Evolutionary conservation across 1,140 invertebrate genomes (phyloP), one percentile per base, ranked within the genome.

Genomic region (Coelopa frigida): DNA sequence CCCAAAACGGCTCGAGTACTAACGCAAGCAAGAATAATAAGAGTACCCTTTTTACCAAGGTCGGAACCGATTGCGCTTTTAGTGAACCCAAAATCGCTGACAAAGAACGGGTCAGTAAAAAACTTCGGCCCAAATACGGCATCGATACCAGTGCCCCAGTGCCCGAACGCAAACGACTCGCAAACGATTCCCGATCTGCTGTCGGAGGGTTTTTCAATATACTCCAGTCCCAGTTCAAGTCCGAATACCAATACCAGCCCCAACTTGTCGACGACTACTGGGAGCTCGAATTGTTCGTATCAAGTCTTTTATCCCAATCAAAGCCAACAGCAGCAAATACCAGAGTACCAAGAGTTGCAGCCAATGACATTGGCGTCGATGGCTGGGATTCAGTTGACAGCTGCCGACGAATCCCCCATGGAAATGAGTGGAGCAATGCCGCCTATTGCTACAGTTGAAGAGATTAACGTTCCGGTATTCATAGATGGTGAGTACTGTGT

Each of bases 401-500:
- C 58, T 63, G 54, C 56, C 48, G 62, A 65, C 38, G 54, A 53
- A 58, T 65, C 54, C 56, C 52, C 48, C 51, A 50, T 43, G 54
- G 61, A 61, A 61, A 56, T 66, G 62, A 66, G 62, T 66, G 62
- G 62, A 66, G 62, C 62, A 66, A 66, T 66, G 62, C 61, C 61
- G 61, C 62, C 62, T 60, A 62, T 59, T 66, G 62, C 62, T 60
- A 66, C 62, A 66, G 62, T 66, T 66, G 62, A 66, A 66, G 62
- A 66, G 62, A 66, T 66, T 59, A 60, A 66, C 56, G 62, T 66
- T 66, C 62, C 62, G 62, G 62, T 66, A 59, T 66, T 66, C 62
- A 66, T 66, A 59, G 59, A 66, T 66, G 62, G 62, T 66, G 62
- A 66, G 62, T 66, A 66, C 62, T 66, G 62, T 66, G 62, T 62